Conservation (phyloP, 2,797 vertebrate genomes). For the Coccyzus lansbergi region DNA sequence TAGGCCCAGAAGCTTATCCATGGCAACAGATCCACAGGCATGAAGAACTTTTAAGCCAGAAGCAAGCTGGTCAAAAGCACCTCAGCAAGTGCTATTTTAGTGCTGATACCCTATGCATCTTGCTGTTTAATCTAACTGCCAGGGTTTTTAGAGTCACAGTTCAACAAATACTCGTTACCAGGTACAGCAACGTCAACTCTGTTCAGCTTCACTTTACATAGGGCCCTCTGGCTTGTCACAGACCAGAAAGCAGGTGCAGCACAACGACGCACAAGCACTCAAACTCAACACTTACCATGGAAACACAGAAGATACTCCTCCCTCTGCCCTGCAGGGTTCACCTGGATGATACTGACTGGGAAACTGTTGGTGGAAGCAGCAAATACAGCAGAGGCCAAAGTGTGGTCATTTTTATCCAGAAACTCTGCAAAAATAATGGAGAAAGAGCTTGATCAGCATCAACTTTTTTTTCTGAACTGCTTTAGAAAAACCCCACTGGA, state of each 20-base stretch:
- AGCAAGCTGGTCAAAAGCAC: background rate
- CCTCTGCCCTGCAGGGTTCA: conserved; percentile 91
- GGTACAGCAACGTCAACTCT: background rate
- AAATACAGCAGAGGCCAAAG: conserved; percentile 93
- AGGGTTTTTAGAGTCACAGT: background rate
- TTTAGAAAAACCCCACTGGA: background rate
- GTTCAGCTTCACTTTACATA: background rate
- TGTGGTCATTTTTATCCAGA: conserved; percentile 96
- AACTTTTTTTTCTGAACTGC: background rate
- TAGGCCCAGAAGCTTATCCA: fast-evolving
- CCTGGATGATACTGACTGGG: conserved; percentile 97
- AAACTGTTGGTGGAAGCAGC: conserved; percentile 96
- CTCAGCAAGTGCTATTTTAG: background rate
- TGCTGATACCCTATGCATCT: background rate
- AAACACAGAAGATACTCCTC: conserved; percentile 98
- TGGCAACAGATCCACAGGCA: background rate
- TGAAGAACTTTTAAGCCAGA: background rate
- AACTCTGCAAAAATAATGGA: conserved; percentile 84
- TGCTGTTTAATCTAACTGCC: background rate
- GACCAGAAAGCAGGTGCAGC: background rate
- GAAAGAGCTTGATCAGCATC: background rate
- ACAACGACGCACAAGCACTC: background rate
- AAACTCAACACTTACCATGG: conserved; percentile 82
- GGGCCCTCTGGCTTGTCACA: background rate
- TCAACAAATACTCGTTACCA: background rate